A percentile compares a stretch with the other conserved stretches of the same genome.
phyloP scores from a whole-genome alignment of 2,888 invertebrate genomes.

The Ochropacha duplaris region DNA sequence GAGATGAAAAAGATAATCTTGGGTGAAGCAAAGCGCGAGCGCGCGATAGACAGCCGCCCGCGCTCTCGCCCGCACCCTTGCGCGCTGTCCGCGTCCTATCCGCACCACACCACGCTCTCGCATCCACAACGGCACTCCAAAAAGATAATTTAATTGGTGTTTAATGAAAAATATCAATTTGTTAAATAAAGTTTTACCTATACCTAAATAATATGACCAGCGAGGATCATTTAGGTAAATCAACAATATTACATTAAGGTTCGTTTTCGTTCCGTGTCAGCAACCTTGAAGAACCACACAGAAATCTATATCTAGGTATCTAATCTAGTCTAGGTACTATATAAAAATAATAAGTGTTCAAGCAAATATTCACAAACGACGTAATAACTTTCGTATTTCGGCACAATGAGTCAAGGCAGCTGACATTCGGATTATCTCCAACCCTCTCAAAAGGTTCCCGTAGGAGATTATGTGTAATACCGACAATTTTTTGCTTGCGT shows the following conservation, averaged over 20 bases:
- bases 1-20: conserved; percentile 77
- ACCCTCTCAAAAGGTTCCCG: conserved; percentile 17
- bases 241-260: too few relatives aligned
- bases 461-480: not conserved
- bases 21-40: conserved; percentile 26
- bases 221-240: too few relatives aligned
- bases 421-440: conserved; percentile 29
- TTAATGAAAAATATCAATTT: too few relatives aligned
- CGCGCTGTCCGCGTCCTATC: conserved; percentile 9
- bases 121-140: conserved; percentile 5
- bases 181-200: too few relatives aligned
- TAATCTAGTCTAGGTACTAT: not conserved
- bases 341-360: not conserved
- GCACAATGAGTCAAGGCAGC: conserved; percentile 28
- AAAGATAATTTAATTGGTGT: too few relatives aligned
- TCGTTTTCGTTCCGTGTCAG: not conserved
- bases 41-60: not conserved
- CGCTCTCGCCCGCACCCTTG: conserved; percentile 5
- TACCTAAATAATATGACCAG: too few relatives aligned
- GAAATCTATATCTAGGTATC: not conserved
- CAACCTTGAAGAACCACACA: not conserved
- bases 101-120: conserved; percentile 14
- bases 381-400: conserved; percentile 26
- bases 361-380: not conserved
- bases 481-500: not conserved